These are phyloP conservation scores for Temnothorax curvispinosus DNA, from an alignment of 1,140 invertebrate genomes.

Conservation along the genomic window DNA sequence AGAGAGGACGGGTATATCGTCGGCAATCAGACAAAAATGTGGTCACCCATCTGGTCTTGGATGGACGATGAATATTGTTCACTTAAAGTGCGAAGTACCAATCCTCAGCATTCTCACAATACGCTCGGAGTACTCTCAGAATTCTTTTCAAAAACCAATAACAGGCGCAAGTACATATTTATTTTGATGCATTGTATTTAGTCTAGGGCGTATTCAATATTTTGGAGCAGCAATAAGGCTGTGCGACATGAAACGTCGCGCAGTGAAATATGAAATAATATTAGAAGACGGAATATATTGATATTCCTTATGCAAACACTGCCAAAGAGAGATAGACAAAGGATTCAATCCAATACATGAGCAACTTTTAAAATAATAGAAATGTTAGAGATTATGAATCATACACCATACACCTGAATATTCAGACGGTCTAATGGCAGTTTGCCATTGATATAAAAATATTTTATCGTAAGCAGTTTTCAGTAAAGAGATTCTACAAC, in stretches of 20 bases:
- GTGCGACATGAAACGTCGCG: background rate
- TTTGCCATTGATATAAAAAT: background rate
- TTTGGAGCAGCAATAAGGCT: background rate
- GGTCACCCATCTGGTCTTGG: background rate
- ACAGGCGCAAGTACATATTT: background rate
- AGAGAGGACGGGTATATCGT: background rate
- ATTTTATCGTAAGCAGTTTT: slow-evolving; percentile 3
- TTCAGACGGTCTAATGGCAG: background rate
- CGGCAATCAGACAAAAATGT: background rate
- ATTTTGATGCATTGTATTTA: background rate
- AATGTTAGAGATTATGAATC: background rate
- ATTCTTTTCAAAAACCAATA: background rate
- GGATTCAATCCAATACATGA: background rate
- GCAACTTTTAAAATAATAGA: background rate
- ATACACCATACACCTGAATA: background rate
- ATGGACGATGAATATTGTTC: background rate
- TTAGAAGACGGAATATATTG: slow-evolving; percentile 2
- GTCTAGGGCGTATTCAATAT: background rate
- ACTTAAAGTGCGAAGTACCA: background rate
- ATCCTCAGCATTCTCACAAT: background rate
- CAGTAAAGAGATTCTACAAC: background rate
- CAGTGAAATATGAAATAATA: slow-evolving; percentile 22
- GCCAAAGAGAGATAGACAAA: background rate
- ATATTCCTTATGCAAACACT: slow-evolving; percentile 10
- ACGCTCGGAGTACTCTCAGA: background rate